phyloP scores from a whole-genome alignment of 2,113 vertebrate genomes.

The Dunckerocampus dactyliophorus region DNA sequence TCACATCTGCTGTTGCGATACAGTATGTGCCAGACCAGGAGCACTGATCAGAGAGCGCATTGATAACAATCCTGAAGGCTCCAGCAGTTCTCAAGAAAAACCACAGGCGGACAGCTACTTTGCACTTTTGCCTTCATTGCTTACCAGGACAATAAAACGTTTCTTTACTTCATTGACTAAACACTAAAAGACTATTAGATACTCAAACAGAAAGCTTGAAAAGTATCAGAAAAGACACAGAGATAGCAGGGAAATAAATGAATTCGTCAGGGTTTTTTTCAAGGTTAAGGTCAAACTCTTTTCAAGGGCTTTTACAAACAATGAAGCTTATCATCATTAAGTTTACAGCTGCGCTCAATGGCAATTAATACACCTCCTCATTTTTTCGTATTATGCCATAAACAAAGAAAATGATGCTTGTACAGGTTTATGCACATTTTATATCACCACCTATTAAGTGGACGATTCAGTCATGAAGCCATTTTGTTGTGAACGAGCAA shows the following conservation, averaged over 20 bases:
- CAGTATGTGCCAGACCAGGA: slow-evolving; percentile 27
- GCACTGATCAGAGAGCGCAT: slow-evolving; percentile 11
- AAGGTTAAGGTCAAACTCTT: background rate
- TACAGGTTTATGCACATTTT: background rate
- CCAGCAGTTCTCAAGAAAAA: slow-evolving; percentile 23
- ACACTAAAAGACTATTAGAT: background rate
- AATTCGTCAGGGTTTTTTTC: background rate
- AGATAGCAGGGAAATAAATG: background rate
- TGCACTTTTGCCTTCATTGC: slow-evolving; percentile 1
- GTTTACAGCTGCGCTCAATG: background rate
- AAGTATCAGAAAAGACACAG: background rate
- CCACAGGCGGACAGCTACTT: slow-evolving; percentile 21
- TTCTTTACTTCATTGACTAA: background rate
- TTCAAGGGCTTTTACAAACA: background rate
- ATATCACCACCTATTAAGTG: background rate
- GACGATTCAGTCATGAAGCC: background rate
- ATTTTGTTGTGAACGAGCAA: background rate
- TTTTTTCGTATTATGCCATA: background rate
- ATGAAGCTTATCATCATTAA: background rate
- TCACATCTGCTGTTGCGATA: slow-evolving; percentile 37
- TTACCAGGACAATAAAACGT: slow-evolving; percentile 8
- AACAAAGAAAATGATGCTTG: background rate
- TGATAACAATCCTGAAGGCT: slow-evolving; percentile 22
- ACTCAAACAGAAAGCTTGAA: background rate
- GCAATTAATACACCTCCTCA: background rate